Evolutionary conservation across 2,113 vertebrate species (phyloP).

Genomic region (Redunca redunca): DNA sequence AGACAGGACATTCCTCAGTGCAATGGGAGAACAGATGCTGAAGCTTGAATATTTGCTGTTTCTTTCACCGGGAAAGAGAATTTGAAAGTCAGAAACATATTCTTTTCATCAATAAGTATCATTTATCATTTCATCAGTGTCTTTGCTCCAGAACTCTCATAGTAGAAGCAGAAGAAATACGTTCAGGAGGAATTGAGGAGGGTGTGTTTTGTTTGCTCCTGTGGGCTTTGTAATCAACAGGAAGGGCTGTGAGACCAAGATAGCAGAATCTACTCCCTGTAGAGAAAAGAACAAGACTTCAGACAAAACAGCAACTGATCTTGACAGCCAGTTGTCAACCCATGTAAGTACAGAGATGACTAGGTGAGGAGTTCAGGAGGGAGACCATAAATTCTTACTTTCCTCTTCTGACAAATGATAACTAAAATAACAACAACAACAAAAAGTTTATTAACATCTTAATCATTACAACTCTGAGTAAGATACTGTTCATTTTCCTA

Average conservation of each 20-base stretch:
- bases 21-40: conserved; percentile 68
- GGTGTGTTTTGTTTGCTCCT: conserved; percentile 65
- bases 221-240: conserved; percentile 66
- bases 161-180: conserved; percentile 70
- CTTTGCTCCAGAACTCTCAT: conserved; percentile 66
- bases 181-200: conserved; percentile 63
- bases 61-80: conserved; percentile 49
- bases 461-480: background rate
- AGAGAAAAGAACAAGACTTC: conserved; percentile 42
- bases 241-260: conserved; percentile 65
- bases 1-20: conserved; percentile 87
- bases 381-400: background rate
- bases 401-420: background rate
- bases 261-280: conserved; percentile 75
- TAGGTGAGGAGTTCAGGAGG: background rate
- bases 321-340: background rate
- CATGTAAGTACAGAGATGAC: background rate
- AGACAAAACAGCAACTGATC: background rate
- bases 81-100: conserved; percentile 53
- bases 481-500: background rate
- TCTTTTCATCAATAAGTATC: conserved; percentile 52
- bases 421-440: background rate
- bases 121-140: conserved; percentile 55
- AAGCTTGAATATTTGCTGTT: conserved; percentile 56
- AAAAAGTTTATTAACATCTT: background rate